phyloP scores from a whole-genome alignment of 2,888 invertebrate genomes.

The Cistogaster globosa region DNA sequence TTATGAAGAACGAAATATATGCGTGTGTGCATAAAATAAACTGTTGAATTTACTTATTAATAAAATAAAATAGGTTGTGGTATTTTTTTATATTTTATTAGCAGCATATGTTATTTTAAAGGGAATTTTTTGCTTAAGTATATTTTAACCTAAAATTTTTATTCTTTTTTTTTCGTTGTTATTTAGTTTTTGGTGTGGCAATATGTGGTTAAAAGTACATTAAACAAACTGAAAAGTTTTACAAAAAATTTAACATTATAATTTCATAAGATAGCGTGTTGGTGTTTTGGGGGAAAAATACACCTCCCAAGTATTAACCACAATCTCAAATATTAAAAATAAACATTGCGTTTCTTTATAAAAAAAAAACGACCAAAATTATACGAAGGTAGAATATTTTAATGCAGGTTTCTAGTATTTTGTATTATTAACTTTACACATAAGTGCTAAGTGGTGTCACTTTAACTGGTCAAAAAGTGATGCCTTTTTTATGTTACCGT shows the following conservation, averaged over 20 bases:
- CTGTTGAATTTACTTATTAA: no score
- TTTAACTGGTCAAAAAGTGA: no score
- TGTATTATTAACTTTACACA: no score
- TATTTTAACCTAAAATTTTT: background rate
- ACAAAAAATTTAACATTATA: constrained; percentile 35
- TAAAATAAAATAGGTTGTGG: no score
- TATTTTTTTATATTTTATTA: background rate
- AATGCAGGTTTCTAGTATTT: no score
- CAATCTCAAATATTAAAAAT: constrained; percentile 53
- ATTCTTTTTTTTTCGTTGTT: background rate
- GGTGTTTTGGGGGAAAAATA: background rate
- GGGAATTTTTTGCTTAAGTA: background rate
- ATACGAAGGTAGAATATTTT: no score
- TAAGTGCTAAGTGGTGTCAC: no score
- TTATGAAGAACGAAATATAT: no score
- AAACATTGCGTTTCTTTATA: background rate
- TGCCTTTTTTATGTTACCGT: no score
- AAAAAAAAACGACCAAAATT: background rate
- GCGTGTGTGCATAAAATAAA: no score
- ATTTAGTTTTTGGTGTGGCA: constrained; percentile 8
- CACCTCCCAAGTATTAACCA: constrained; percentile 35
- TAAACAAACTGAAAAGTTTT: constrained; percentile 2
- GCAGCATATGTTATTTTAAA: background rate
- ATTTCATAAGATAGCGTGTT: constrained; percentile 52
- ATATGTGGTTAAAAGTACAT: constrained; percentile 13